phyloP scores from a whole-genome alignment of 1,140 invertebrate genomes.

The Cotesia chilonis region DNA sequence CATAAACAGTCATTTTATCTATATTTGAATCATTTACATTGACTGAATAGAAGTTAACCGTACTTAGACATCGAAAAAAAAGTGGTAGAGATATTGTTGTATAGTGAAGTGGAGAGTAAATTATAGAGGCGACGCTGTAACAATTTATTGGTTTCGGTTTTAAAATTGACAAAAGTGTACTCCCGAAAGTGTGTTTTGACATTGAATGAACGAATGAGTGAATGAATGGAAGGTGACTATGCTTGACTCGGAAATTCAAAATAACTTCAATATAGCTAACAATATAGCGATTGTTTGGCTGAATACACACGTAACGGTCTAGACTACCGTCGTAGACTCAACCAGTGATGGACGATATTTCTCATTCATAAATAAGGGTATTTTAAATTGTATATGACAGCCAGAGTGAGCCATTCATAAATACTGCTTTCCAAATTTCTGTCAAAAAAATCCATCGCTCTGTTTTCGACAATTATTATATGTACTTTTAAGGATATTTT shows the following conservation, averaged over 20 bases:
- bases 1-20: neutral
- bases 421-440: no score
- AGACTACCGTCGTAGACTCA: no score
- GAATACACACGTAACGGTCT: conserved; percentile 2
- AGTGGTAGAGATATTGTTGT: conserved; percentile 43
- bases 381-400: conserved; percentile 11
- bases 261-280: conserved; percentile 53
- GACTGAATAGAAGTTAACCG: no score
- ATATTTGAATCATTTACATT: neutral
- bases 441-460: no score
- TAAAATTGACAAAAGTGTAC: conserved; percentile 32
- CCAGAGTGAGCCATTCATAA: neutral
- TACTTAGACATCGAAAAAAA: neutral
- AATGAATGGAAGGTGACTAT: conserved; percentile 53
- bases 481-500: no score
- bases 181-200: conserved; percentile 14
- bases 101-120: conserved; percentile 12
- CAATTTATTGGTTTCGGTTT: conserved; percentile 54
- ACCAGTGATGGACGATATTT: conserved; percentile 8
- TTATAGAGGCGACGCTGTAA: conserved; percentile 50
- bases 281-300: neutral
- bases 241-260: conserved; percentile 52
- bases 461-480: no score
- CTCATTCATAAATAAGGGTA: conserved; percentile 17
- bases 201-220: conserved; percentile 25